Base-by-base conservation (phyloP, 2,113 vertebrate species). In the Chionis minor region DNA sequence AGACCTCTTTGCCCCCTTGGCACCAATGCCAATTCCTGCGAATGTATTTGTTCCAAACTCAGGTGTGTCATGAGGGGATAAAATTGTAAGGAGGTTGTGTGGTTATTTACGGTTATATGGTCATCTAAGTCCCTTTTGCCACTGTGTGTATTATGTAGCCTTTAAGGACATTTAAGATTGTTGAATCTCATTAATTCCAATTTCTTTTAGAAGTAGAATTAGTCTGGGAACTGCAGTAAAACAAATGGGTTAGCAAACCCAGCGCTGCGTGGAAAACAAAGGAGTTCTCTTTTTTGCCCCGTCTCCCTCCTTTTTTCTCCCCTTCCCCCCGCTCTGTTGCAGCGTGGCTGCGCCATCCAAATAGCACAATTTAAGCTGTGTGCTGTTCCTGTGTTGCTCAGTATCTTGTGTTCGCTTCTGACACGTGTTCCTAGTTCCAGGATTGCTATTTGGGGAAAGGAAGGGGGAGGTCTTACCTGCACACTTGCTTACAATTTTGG, bases 1-100 rank as follows among this genome's bases (percentile, higher is more conserved):
- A 0, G 99, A 99, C 71, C 96, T 99, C 3, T 99, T 99, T 78
- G 99, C 99, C n/a, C 99, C 99, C 5, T 96, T 99, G 59, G 99
- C 99, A 33, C 99, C 99, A 0, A 99, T 99, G 98, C 96, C 99
- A 9, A 98, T 99, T 94, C 99, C 99, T 18, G 69, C 98, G 4
- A 99, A 99, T 70, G 88, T 99, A 10, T 99, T 99, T 45, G 97
- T 98, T 94, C 99, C 99, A 56, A 98, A 98, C 73, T 95, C 99
- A 98, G 99, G 99, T 99, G 65, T 35, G 97, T 52, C 3, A 4
- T 2, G 6, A 11, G 9, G 27, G 30, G 32, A 18, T n/a, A 10
- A 27, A 28, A 2, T 3, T 55, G 8, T 26, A 18, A 59, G 9
- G 40, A n/a, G 70, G 8, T 17, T 33, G 3, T 69, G 0, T 42